Evolutionary conservation across 1,140 invertebrate genomes (phyloP).

Genomic region (Seison nebaliae): DNA sequence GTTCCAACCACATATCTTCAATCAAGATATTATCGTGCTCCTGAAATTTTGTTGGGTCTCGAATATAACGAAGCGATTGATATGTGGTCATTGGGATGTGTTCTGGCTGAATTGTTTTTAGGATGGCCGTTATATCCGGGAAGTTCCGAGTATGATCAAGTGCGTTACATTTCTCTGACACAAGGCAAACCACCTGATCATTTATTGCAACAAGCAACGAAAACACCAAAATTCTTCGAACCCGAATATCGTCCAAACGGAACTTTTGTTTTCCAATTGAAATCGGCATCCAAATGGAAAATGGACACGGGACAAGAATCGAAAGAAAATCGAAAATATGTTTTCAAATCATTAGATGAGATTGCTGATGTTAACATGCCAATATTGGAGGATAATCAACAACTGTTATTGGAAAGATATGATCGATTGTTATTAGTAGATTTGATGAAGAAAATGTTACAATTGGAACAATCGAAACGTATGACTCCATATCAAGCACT

Average conservation of each 20-base stretch:
- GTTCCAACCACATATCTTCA: constrained; percentile 97
- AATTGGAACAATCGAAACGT: constrained; percentile 76
- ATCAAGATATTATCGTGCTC: constrained; percentile 84
- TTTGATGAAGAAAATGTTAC: constrained; percentile 78
- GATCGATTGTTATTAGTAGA: constrained; percentile 86
- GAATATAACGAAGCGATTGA: constrained; percentile 98
- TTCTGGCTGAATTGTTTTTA: constrained; percentile 90
- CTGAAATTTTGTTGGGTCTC: constrained; percentile 84
- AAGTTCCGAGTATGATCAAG: constrained; percentile 97
- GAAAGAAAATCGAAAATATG: constrained; percentile 95
- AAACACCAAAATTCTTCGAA: constrained; percentile 83
- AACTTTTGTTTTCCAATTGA: constrained; percentile 44
- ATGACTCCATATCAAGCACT: constrained; percentile 78
- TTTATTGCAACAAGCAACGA: constrained; percentile 92
- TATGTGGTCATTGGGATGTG: constrained; percentile 99
- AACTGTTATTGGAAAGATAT: constrained; percentile 73
- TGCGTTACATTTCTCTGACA: constrained; percentile 65
- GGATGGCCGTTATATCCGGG: constrained; percentile 98
- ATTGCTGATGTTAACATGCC: constrained; percentile 78
- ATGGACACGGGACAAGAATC: constrained; percentile 86
- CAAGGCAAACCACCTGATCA: constrained; percentile 82
- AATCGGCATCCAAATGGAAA: constrained; percentile 89
- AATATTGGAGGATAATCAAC: constrained; percentile 72
- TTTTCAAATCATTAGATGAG: constrained; percentile 95
- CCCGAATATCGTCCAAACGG: constrained; percentile 35